Evolutionary conservation across 2,888 invertebrate genomes (phyloP), one percentile per base, ranked within the genome.

Genomic region (Therioaphis trifolii): DNA sequence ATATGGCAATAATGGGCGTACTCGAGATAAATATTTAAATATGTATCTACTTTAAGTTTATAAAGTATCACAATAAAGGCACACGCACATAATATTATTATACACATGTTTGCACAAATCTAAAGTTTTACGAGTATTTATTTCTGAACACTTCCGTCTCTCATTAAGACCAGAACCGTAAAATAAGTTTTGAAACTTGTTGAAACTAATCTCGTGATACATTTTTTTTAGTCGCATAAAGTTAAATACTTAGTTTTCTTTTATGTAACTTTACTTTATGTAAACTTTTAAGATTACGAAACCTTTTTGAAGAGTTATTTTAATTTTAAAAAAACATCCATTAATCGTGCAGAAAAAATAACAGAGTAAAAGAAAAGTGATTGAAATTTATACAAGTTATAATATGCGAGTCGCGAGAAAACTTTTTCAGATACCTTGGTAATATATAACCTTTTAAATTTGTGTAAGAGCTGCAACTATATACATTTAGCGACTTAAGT

Each of bases 131-230:
- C 68, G 15, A n/a, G 68, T 78, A 55, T 78, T 68, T 78, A 68
- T 55, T 55, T 55, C 52, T 68, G 78, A 78, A 78, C 52, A 55
- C 66, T 78, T 55, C 52, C 55, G 18, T 55, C 27, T 40, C 52
- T 78, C 66, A 40, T 52, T 78, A 55, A 68, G 68, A 40, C 68
- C 40, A 55, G 29, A 40, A 68, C 55, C 52, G 24, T 78, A 78
- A 68, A 68, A 78, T 78, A 78, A 78, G 68, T 78, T 78, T 71
- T 9, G n/a, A 66, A 77, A 77, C 77, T 77, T 78, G 78, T 78
- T 78, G 78, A 78, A 78, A 78, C 78, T 78, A 78, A 78, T 78
- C 40, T 78, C 52, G 40, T 24, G 68, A 52, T 68, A 69, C 58
- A 24, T 40, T 74, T 35, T 77, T 66, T 76, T 75, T 55, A 40